phyloP scores from a whole-genome alignment of 2,113 vertebrate genomes.

The Sitta europaea region DNA sequence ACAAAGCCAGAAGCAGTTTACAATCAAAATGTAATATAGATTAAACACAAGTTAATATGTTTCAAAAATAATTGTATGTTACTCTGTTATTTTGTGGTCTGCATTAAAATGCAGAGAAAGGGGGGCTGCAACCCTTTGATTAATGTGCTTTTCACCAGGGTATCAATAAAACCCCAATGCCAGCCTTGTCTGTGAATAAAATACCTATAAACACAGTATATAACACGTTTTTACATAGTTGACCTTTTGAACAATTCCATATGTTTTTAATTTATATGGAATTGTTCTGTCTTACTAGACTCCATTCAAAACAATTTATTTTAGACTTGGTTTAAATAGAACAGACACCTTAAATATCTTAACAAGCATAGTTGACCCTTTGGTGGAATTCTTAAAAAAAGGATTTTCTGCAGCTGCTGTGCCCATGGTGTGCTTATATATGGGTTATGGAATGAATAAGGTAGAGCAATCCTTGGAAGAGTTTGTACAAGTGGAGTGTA shows the following conservation, averaged over 20 bases:
- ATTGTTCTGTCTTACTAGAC: constrained; percentile 60
- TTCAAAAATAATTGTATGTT: neutral
- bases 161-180: constrained; percentile 46
- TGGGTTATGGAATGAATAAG: neutral
- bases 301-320: constrained; percentile 20
- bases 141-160: constrained; percentile 20
- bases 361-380: constrained; percentile 62
- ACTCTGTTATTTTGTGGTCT: neutral
- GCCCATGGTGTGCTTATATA: neutral
- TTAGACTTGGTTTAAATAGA: constrained; percentile 66
- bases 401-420: constrained; percentile 18
- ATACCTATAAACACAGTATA: constrained; percentile 63
- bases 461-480: neutral
- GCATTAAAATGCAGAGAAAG: neutral
- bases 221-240: constrained; percentile 64
- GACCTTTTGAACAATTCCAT: constrained; percentile 65
- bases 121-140: neutral
- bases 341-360: constrained; percentile 70
- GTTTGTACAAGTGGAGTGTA: neutral
- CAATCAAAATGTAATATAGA: neutral
- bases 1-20: neutral
- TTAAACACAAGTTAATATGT: neutral
- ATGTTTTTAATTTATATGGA: constrained; percentile 70
- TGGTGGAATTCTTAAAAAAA: constrained; percentile 35
- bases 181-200: constrained; percentile 56